Base-by-base conservation (phyloP, 2,113 vertebrate species). In the Cacatua alba region DNA sequence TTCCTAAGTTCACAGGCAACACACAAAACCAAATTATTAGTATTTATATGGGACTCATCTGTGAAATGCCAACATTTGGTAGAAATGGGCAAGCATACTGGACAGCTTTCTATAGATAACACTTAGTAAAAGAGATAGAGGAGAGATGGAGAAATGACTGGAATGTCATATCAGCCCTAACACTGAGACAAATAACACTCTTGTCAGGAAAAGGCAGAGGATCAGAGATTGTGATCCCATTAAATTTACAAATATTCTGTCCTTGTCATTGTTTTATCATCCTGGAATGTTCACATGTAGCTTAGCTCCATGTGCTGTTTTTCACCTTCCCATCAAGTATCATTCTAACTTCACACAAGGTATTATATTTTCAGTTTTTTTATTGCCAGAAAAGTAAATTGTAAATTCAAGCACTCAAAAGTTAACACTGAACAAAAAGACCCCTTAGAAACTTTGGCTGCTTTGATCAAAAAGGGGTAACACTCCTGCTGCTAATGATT, bases 381-480 rank as follows among this genome's bases (percentile, higher is more conserved):
- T 83, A 15, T 70, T 55, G 35, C 23, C 78, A 82, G 60, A 71
- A 60, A 71, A 91, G 24, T 75, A 49, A 60, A 62, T 41, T 72
- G 72, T 67, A 72, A 72, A 83, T 88, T 77, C 28, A 65, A 53
- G 49, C 59, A 43, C 35, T 78, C 24, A 28, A 35, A 93, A 92
- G 64, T 88, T 93, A 63, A 63, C 4, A 10, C 17, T 68, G 48
- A 83, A 84, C 51, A 72, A 81, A 86, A 88, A 81, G 41, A 43
- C 39, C 59, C 23, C 48, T 75, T 81, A 78, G 65, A 92, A 96
- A 94, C 57, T 87, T 94, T 20, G 29, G 3, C 20, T 55, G 15
- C 43, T 84, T 88, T 84, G 41, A 78, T 85, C 65, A 81, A 70
- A 94, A 91, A 83, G 57, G 35, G 80, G 43, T 87, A 82, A 91